Percentiles rank a stretch among this genome's conserved stretches.
phyloP scores from a whole-genome alignment of 2,888 invertebrate genomes.

The Rotaria magnacalcarata region DNA sequence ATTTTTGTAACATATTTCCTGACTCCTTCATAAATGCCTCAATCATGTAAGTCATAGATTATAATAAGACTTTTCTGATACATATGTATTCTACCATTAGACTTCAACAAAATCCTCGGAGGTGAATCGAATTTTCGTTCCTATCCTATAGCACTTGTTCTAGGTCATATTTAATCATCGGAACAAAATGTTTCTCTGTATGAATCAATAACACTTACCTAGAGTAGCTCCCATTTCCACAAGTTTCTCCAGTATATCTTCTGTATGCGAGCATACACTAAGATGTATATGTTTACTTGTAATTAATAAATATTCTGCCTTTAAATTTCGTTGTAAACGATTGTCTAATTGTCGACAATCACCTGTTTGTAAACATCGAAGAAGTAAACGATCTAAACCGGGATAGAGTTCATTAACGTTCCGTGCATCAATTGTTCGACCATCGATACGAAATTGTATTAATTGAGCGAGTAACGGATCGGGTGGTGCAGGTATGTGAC shows the following conservation, averaged over 20 bases:
- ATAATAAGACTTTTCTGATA: too few species aligned
- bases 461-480: neutral
- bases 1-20: too few species aligned
- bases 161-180: too few species aligned
- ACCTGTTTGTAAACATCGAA: conserved; percentile 28
- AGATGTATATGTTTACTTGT: conserved; percentile 19
- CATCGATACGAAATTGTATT: neutral
- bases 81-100: too few species aligned
- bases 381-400: conserved; percentile 1
- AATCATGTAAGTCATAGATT: too few species aligned
- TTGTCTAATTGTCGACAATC: conserved; percentile 11
- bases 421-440: conserved; percentile 19
- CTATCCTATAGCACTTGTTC: too few species aligned
- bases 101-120: too few species aligned
- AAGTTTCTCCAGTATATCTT: neutral
- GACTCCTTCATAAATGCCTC: too few species aligned
- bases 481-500: neutral
- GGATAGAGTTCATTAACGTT: conserved; percentile 23
- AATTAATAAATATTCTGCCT: conserved; percentile 14
- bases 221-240: conserved; percentile 12
- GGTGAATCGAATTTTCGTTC: too few species aligned
- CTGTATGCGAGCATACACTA: neutral
- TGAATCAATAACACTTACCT: neutral
- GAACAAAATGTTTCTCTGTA: too few species aligned
- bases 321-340: conserved; percentile 21